phyloP scores from a whole-genome alignment of 1,140 invertebrate species.

The Drosophila repletoides region DNA sequence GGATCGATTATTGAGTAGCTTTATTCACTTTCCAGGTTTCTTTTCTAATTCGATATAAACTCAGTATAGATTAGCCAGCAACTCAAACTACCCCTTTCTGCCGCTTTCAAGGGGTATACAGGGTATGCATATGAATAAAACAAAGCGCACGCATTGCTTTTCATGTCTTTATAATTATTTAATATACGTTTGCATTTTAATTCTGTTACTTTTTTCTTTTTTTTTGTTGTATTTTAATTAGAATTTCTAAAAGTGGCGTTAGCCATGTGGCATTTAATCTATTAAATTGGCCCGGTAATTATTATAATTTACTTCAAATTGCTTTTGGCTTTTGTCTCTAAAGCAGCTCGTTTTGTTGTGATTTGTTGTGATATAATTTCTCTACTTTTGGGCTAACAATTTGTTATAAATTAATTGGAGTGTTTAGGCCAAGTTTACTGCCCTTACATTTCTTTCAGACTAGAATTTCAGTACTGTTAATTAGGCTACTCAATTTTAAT shows the following conservation, averaged over 20 bases:
- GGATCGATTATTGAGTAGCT: no score
- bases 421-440: no score
- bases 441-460: no score
- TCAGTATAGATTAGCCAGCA: neutral
- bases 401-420: neutral
- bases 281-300: conserved; percentile 40
- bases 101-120: neutral
- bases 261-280: conserved; percentile 62
- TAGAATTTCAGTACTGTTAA: neutral
- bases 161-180: conserved; percentile 58
- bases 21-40: no score
- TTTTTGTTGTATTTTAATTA: conserved; percentile 36
- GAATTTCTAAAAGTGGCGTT: conserved; percentile 25
- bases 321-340: neutral
- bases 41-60: neutral
- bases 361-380: conserved; percentile 12
- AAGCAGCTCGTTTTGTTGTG: conserved; percentile 8
- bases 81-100: neutral
- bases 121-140: neutral
- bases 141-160: conserved; percentile 24
- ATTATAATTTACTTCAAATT: conserved; percentile 47
- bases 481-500: no score
- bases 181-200: conserved; percentile 52
- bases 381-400: neutral
- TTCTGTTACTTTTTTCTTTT: conserved; percentile 22